Conservation (phyloP, 2,888 invertebrate species). For the Coenonympha arcania region DNA sequence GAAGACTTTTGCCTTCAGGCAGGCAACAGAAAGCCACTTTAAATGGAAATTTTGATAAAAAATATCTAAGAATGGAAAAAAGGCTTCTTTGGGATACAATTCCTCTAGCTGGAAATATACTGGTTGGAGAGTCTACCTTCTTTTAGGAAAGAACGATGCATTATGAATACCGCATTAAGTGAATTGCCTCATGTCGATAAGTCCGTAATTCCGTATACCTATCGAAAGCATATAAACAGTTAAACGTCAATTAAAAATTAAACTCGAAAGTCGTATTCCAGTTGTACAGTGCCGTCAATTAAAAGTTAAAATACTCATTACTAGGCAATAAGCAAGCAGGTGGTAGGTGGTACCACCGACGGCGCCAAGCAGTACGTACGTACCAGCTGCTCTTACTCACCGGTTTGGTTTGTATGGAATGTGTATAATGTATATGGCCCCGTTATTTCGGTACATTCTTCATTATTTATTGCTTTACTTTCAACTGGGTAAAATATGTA, state of each 20-base stretch:
- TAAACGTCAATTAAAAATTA: not conserved
- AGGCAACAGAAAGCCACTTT: too few relatives aligned
- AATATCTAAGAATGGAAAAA: too few relatives aligned
- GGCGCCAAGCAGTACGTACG: not conserved
- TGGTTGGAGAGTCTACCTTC: too few relatives aligned
- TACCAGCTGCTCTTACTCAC: not conserved
- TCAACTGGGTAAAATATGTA: not conserved
- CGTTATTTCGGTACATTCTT: slow-evolving; percentile 14
- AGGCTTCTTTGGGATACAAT: too few relatives aligned
- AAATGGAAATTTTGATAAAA: too few relatives aligned
- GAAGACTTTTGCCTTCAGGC: too few relatives aligned
- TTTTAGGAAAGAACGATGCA: too few relatives aligned
- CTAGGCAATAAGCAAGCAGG: not conserved
- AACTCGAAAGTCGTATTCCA: slow-evolving; percentile 1
- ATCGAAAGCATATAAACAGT: too few relatives aligned
- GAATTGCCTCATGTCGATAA: too few relatives aligned
- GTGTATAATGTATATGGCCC: slow-evolving; percentile 4
- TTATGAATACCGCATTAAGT: too few relatives aligned
- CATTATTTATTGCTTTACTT: slow-evolving; percentile 3
- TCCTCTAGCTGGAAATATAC: too few relatives aligned
- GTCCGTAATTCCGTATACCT: too few relatives aligned
- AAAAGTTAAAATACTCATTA: slow-evolving; percentile 8
- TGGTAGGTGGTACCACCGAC: not conserved
- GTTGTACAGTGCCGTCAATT: slow-evolving; percentile 4
- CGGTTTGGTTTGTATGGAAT: slow-evolving; percentile 8